Evolutionary conservation across 2,797 vertebrate species (phyloP).

Genomic region (Rhinogobio ventralis): DNA sequence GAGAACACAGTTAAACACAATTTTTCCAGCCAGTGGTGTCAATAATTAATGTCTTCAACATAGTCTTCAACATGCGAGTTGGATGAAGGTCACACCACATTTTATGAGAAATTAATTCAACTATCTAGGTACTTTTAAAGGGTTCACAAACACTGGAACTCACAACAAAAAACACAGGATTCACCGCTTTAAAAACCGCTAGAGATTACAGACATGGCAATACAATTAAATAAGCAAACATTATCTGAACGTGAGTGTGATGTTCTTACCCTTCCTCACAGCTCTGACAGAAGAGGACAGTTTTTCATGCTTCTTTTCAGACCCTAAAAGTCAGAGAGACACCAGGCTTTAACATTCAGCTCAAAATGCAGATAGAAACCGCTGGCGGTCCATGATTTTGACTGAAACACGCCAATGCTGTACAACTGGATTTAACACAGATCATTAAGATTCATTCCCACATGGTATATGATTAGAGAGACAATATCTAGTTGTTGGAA

Average conservation of each 20-base stretch:
- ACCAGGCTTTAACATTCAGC: not conserved
- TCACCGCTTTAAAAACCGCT: not conserved
- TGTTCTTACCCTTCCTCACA: slow-evolving; percentile 91
- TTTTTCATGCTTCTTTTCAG: slow-evolving; percentile 98
- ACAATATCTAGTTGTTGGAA: slow-evolving; percentile 46
- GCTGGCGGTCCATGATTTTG: not conserved
- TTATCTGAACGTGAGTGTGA: not conserved
- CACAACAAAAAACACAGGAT: not conserved
- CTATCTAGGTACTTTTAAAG: not conserved
- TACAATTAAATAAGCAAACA: not conserved
- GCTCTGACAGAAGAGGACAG: slow-evolving; percentile 97
- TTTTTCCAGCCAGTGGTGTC: too few species aligned
- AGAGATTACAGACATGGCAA: not conserved
- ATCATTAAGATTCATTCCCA: not conserved
- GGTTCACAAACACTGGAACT: not conserved
- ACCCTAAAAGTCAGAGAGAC: slow-evolving; percentile 80
- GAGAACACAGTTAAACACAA: too few species aligned
- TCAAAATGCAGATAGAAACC: not conserved
- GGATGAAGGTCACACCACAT: not conserved
- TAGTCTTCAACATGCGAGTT: too few species aligned
- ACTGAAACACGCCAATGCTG: not conserved
- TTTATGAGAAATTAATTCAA: not conserved
- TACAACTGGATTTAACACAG: slow-evolving; percentile 1
- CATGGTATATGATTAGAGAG: not conserved
- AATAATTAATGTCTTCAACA: not conserved